phyloP scores from a whole-genome alignment of 2,113 vertebrate species.

The Oxyura jamaicensis region DNA sequence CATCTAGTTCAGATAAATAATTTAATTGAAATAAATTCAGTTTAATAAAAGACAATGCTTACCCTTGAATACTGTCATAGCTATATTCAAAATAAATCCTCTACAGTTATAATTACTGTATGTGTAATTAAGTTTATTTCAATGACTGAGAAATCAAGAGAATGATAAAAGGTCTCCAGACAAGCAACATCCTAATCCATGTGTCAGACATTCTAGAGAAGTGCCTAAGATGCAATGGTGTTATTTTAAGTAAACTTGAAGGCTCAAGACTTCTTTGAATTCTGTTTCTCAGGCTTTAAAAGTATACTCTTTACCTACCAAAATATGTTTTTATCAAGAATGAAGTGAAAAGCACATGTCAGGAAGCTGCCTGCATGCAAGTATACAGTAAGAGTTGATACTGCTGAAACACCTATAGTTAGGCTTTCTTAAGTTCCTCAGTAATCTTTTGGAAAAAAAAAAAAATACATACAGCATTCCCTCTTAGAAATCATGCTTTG shows the following conservation, averaged over 20 bases:
- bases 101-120: background rate
- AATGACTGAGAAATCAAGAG: background rate
- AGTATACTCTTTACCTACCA: background rate
- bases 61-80: background rate
- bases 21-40: background rate
- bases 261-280: background rate
- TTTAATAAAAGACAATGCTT: background rate
- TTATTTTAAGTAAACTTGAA: background rate
- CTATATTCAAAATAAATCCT: background rate
- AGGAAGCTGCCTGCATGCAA: background rate
- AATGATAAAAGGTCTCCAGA: background rate
- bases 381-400: background rate
- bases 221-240: fast-evolving
- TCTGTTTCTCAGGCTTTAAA: background rate
- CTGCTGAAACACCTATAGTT: background rate
- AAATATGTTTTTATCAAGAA: background rate
- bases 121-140: background rate
- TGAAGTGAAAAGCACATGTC: background rate
- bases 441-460: background rate
- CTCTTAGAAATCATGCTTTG: background rate
- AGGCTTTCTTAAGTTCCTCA: background rate
- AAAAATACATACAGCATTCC: background rate
- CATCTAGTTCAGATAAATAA: background rate
- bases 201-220: background rate
- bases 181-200: background rate